Evolutionary conservation across 2,888 invertebrate species (phyloP), one percentile per base, ranked within the genome.

Genomic region (Aphidoletes aphidimyza): DNA sequence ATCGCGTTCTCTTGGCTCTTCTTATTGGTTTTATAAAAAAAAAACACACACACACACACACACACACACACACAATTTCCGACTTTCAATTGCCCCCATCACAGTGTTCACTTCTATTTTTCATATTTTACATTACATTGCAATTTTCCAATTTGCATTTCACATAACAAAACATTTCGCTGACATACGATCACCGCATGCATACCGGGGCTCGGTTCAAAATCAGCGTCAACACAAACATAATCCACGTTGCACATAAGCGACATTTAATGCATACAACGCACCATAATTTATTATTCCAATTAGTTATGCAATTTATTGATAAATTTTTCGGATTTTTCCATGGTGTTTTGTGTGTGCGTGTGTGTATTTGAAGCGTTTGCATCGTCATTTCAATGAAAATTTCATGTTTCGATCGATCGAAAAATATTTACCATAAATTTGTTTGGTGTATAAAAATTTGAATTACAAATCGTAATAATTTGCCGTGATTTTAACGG

Each of bases 291-390:
- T 69, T 69, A 69, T 69, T 69, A 69, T 69, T 69, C 69, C 69
- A 69, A 69, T 69, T 69, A 69, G 69, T 69, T 69, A 69, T 30
- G 69, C 69, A 69, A 69, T 69, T 69, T 69, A 69, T 69, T 69
- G 69, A 69, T 69, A 69, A 69, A 34, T 69, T 69, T 69, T 69
- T 69, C 54, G 54, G 30, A 69, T 54, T 54, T 54, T 54, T 54
- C 54, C 30, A n/a, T n/a, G n/a, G n/a, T n/a, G n/a, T n/a, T n/a
- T n/a, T n/a, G n/a, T n/a, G n/a, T n/a, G n/a, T n/a, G n/a, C n/a
- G n/a, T n/a, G n/a, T n/a, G n/a, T n/a, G n/a, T n/a, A n/a, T n/a
- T n/a, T n/a, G n/a, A n/a, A n/a, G n/a, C n/a, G n/a, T n/a, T n/a
- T n/a, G n/a, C n/a, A n/a, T n/a, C n/a, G n/a, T n/a, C 17, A n/a